Evolutionary conservation across 2,113 vertebrate genomes (phyloP), one percentile per base, ranked within the genome.

Genomic region (Anhinga anhinga): DNA sequence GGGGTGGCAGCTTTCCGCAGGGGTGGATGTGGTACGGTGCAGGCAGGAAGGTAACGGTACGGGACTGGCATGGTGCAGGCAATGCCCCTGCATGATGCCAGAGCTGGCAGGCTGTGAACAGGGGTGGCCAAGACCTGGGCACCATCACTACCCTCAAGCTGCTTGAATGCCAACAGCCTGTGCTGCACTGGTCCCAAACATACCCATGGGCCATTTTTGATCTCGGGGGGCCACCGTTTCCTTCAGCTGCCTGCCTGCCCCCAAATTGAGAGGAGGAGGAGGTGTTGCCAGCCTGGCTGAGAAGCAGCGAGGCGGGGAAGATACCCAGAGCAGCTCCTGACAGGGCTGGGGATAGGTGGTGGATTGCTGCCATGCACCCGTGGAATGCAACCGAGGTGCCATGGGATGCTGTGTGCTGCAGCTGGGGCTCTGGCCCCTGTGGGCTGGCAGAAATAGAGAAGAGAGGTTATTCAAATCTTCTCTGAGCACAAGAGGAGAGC

Each of bases 191-290:
- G 20, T 49, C 52, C 73, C 73, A 52, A 23, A 13, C 0, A 1
- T 16, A 27, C 49, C 78, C 50, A n/a, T 2, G 1, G 30, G 26
- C 53, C 30, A 8, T 17, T 29, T 44, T 13, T 56, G 69, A 36
- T 42, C 44, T 58, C 10, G 5, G 8, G 9, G 7, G 11, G 15
- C 13, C 59, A 40, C 38, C 0, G 0, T 5, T 25, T 82, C 89
- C 95, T 94, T 95, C 96, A 95, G 74, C 59, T 6, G 9, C 44
- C 55, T 95, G 91, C 40, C 90, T 94, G 86, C 23, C 82, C 93
- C 83, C 52, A 42, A 10, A 86, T 42, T 17, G 13, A 47, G 15
- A 45, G 65, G 53, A 70, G 86, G 45, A 67, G 49, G 70, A 47
- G 88, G 62, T 95, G 77, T 89, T 53, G 29, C 58, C 85, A 88